Conservation (phyloP, 1,140 invertebrate species). For the Ostrea edulis region DNA sequence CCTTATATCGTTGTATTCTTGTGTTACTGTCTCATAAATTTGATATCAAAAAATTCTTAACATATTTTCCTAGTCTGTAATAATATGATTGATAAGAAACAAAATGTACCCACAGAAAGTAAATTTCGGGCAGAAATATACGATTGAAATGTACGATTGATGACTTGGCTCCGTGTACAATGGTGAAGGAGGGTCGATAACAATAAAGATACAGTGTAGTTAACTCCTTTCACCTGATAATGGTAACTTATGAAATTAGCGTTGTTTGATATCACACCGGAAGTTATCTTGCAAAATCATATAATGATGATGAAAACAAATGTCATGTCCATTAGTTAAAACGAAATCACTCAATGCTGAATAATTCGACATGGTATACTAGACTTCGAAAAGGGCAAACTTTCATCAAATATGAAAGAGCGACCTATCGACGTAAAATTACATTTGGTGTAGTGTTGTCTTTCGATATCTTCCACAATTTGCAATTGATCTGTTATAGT, state of each 20-base stretch:
- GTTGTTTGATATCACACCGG: background rate
- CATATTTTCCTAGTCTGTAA: too few species aligned
- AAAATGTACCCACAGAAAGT: too few species aligned
- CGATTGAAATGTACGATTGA: too few species aligned
- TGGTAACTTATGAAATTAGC: background rate
- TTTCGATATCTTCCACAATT: background rate
- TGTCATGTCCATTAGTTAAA: background rate
- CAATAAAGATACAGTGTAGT: too few species aligned
- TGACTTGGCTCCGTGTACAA: too few species aligned
- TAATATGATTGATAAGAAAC: too few species aligned
- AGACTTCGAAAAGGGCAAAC: background rate
- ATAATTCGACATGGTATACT: slow-evolving; percentile 15
- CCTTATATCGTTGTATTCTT: too few species aligned
- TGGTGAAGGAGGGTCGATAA: background rate
- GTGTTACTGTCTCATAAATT: too few species aligned
- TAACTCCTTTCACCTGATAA: background rate
- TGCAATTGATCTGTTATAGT: background rate
- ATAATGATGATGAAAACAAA: background rate
- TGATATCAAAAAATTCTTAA: too few species aligned
- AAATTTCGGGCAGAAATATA: too few species aligned
- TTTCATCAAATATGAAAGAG: background rate
- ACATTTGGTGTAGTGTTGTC: background rate
- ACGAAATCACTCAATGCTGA: background rate
- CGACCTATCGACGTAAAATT: background rate
- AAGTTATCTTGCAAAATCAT: background rate